phyloP scores from a whole-genome alignment of 2,888 invertebrate species.

The Nomada flava region DNA sequence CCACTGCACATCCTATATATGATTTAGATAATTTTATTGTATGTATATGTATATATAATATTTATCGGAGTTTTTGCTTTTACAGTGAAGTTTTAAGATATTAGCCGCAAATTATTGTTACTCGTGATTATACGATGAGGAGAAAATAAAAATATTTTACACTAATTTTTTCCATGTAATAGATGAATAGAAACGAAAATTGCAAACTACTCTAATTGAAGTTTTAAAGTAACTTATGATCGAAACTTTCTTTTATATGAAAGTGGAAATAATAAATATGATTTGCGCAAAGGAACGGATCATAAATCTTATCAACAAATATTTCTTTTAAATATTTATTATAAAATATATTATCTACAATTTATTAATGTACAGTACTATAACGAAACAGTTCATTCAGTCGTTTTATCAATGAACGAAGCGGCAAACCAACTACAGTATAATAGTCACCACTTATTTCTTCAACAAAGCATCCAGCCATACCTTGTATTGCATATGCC shows the following conservation, averaged over 20 bases:
- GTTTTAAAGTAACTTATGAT: no score
- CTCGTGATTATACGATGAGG: no score
- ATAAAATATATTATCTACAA: constrained; percentile 14
- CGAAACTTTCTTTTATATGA: not conserved
- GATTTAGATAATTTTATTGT: constrained; percentile 16
- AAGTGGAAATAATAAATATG: not conserved
- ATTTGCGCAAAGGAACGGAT: not conserved
- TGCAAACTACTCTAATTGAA: no score
- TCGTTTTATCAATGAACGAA: constrained; percentile 85
- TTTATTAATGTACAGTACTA: constrained; percentile 5
- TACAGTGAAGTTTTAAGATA: not conserved
- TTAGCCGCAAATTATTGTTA: no score
- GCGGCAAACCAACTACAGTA: constrained; percentile 95
- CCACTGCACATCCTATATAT: not conserved
- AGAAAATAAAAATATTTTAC: no score
- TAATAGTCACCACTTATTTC: constrained; percentile 94
- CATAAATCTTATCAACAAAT: not conserved
- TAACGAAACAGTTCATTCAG: constrained; percentile 76
- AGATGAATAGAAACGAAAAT: no score
- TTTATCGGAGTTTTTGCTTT: not conserved
- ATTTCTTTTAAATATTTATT: constrained; percentile 5
- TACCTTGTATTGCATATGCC: constrained; percentile 95
- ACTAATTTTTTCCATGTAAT: no score
- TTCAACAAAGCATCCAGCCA: constrained; percentile 93
- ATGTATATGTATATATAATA: not conserved